Evolutionary conservation across 1,140 invertebrate species (phyloP), one percentile per base, ranked within the genome.

Genomic region (Drosophila burlai): DNA sequence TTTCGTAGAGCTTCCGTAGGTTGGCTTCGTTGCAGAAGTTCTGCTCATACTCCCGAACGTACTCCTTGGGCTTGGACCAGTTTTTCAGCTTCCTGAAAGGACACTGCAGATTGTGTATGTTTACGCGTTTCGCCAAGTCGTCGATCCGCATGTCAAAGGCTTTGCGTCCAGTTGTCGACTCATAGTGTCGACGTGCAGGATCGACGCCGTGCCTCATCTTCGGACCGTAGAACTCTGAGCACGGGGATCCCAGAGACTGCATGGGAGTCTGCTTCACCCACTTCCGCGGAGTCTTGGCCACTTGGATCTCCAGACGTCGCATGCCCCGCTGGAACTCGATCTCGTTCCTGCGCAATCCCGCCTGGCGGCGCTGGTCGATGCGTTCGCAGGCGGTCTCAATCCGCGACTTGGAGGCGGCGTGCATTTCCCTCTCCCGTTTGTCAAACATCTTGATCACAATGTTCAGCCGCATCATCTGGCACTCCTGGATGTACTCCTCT

Each of bases 401-500:
- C 57, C 94, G 93, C 15, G 86, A 65, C 11, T 93, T 90, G 24
- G 89, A 92, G 71, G 93, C 81, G 62, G 46, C 76, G 13, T 93
- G 91, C 34, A 93, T 90, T 43, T 93, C 81, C 49, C 85, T 66
- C 40, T 94, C 92, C 6, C 92, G 69, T 42, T 85, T 83, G 47
- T 91, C 81, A 24, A 93, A 91, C 82, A 93, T 92, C 31, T 94
- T 90, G 46, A 94, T 92, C 5, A 94, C 93, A n/a, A 95, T 86
- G 64, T 95, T 91, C 59, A 95, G 83, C 16, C 95, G 93, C 57
- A 94, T 78, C 75, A 95, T 93, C 81, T 95, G 94, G 64, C 95
- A 94, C 42, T 94, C 94, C 80, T 95, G 93, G 71, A 96, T 95
- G 80, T 95, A 94, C 93, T 93, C 91, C 58, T 93, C 92, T 3